Conservation (phyloP, 2,113 vertebrate genomes). For the Mesoclemmys tuberculata region DNA sequence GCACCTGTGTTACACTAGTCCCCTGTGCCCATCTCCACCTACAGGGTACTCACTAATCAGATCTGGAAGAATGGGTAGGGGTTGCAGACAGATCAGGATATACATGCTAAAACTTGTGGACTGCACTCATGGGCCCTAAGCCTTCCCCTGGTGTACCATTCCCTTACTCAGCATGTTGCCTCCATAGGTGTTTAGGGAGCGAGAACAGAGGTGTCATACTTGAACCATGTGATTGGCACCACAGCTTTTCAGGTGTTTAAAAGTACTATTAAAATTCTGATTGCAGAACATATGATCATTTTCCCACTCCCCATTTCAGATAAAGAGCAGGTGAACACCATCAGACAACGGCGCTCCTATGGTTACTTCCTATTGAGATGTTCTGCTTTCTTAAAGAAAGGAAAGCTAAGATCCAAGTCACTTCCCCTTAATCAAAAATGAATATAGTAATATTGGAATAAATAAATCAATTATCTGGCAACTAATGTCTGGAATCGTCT, state of each 20-base stretch:
- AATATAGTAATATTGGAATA: constrained; percentile 12
- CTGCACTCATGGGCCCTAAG: neutral
- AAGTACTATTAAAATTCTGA: neutral
- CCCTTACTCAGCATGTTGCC: neutral
- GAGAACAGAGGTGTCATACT: neutral
- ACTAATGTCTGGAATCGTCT: neutral
- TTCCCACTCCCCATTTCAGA: neutral
- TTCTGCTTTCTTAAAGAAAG: neutral
- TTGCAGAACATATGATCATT: neutral
- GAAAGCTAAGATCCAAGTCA: neutral
- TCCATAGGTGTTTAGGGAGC: neutral
- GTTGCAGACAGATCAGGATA: neutral
- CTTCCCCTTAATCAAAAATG: constrained; percentile 18
- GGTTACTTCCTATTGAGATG: neutral
- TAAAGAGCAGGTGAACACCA: neutral
- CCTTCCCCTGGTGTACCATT: neutral
- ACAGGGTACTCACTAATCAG: neutral
- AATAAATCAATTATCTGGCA: neutral
- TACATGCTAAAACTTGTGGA: neutral
- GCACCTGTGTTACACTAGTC: too few relatives aligned
- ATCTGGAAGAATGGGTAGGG: neutral
- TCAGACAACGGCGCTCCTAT: neutral
- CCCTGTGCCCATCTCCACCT: neutral
- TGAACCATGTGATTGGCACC: neutral
- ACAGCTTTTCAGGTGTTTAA: neutral